Evolutionary conservation across 1,140 invertebrate species (phyloP).

Genomic region (Ceratitis capitata): DNA sequence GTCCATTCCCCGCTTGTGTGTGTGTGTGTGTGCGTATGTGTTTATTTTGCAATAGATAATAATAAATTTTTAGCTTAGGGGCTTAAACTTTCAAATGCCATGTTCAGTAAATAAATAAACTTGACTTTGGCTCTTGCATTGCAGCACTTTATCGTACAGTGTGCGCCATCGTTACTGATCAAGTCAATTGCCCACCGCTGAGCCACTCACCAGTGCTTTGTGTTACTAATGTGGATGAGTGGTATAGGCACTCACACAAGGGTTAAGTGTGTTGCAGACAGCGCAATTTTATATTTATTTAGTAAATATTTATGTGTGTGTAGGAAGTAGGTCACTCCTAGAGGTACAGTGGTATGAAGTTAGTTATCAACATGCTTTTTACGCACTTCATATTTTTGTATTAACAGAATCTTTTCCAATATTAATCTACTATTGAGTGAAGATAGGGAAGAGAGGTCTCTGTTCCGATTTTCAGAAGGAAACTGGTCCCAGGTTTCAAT

Average conservation of each 20-base stretch:
- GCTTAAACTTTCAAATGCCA: constrained; percentile 26
- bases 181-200: neutral
- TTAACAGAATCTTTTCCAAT: too few species aligned
- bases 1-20: neutral
- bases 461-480: too few species aligned
- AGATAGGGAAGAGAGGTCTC: too few species aligned
- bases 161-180: neutral
- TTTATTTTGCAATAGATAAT: constrained; percentile 43
- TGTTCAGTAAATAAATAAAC: constrained; percentile 16
- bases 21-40: neutral
- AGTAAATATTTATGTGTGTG: neutral
- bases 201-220: neutral
- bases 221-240: neutral
- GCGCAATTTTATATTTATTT: neutral
- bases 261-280: neutral
- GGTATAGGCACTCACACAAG: neutral
- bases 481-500: too few species aligned
- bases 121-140: neutral
- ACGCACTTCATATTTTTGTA: too few species aligned
- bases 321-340: neutral
- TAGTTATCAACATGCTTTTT: too few species aligned
- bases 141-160: neutral
- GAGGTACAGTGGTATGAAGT: too few species aligned
- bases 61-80: constrained; percentile 1
- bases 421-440: too few species aligned